A percentile compares a stretch with the other conserved stretches of the same genome.
phyloP scores from a whole-genome alignment of 2,888 invertebrate species.

The Spisula solida region DNA sequence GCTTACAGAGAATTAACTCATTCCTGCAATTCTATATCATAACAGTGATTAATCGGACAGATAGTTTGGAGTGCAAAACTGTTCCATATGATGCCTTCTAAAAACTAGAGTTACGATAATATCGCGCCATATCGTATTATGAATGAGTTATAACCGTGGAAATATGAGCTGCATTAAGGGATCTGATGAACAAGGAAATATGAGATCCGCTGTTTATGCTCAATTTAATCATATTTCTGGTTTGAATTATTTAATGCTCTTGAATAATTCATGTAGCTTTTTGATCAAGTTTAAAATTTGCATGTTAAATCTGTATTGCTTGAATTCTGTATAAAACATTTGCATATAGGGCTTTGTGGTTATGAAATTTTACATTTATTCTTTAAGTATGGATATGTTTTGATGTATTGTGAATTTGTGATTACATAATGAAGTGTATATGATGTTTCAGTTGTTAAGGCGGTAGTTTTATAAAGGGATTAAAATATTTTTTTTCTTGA shows the following conservation, averaged over 20 bases:
- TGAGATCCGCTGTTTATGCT: neutral
- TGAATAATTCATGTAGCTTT: conserved; percentile 34
- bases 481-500: neutral
- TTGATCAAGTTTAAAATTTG: conserved; percentile 24
- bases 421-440: neutral
- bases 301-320: neutral
- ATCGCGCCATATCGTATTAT: neutral
- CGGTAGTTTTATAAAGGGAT: neutral
- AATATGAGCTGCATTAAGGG: conserved; percentile 8
- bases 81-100: too few species aligned
- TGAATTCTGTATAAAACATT: neutral
- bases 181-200: conserved; percentile 9
- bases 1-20: neutral
- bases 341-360: neutral
- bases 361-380: conserved; percentile 2
- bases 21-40: neutral
- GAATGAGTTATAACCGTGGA: neutral
- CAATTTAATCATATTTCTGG: conserved; percentile 25
- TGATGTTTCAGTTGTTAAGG: neutral
- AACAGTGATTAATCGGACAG: too few species aligned
- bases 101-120: too few species aligned
- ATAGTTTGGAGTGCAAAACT: too few species aligned
- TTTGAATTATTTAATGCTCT: conserved; percentile 1
- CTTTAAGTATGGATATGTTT: conserved; percentile 8
- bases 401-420: neutral